phyloP scores from a whole-genome alignment of 2,797 vertebrate genomes.

The Amphiprion clarkii region DNA sequence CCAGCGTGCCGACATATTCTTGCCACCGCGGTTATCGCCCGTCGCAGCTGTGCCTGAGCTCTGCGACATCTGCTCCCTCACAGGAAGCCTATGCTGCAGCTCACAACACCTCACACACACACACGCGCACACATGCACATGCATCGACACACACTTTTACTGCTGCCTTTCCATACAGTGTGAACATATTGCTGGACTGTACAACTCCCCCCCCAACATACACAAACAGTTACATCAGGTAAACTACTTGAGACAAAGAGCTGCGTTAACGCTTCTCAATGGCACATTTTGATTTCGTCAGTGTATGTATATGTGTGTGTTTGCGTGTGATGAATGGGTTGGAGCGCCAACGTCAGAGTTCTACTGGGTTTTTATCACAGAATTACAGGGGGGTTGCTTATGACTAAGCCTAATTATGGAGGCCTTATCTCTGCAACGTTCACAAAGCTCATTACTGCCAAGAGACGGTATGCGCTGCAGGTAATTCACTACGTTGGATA shows the following conservation, averaged over 20 bases:
- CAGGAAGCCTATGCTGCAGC: constrained; percentile 84
- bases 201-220: background rate
- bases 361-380: constrained; percentile 85
- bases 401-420: constrained; percentile 89
- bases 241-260: constrained; percentile 75
- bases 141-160: constrained; percentile 46
- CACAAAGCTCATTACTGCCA: constrained; percentile 87
- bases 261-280: constrained; percentile 65
- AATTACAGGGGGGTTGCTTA: constrained; percentile 86
- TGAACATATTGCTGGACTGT: constrained; percentile 51
- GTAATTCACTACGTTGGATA: constrained; percentile 83
- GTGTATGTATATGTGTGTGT: constrained; percentile 24
- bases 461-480: constrained; percentile 82
- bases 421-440: constrained; percentile 83
- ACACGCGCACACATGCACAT: constrained; percentile 30
- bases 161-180: constrained; percentile 48
- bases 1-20: constrained; percentile 86
- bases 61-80: constrained; percentile 87
- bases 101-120: constrained; percentile 72
- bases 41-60: constrained; percentile 87
- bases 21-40: constrained; percentile 85
- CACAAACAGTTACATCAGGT: constrained; percentile 67
- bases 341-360: constrained; percentile 68
- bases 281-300: constrained; percentile 67
- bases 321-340: constrained; percentile 60